A percentile compares a stretch with the other conserved stretches of the same genome.
phyloP scores from a whole-genome alignment of 2,797 vertebrate species.

The Chromis chromis region DNA sequence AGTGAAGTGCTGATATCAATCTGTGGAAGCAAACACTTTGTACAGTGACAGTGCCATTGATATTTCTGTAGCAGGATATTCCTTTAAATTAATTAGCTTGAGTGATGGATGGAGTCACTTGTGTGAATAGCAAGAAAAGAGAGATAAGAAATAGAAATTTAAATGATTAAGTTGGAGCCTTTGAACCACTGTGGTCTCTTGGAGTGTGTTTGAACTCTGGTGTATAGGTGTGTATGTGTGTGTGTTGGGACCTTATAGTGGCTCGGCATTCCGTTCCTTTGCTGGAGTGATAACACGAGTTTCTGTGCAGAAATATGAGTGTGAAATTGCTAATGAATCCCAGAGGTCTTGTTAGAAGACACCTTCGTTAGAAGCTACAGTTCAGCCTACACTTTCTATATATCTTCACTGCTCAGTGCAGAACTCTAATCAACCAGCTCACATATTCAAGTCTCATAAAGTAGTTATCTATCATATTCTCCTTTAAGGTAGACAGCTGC shows the following conservation, averaged over 20 bases:
- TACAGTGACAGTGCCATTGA: background rate
- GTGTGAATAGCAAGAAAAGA: constrained; percentile 7
- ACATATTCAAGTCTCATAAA: constrained; percentile 1
- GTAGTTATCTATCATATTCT: background rate
- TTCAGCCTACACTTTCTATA: constrained; percentile 17
- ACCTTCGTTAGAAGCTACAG: constrained; percentile 11
- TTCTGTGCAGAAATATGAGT: constrained; percentile 30
- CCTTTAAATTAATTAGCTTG: constrained; percentile 9
- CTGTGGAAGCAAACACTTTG: constrained; percentile 27
- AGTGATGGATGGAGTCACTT: constrained; percentile 8
- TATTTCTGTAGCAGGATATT: constrained; percentile 4
- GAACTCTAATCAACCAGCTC: constrained; percentile 17
- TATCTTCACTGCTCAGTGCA: constrained; percentile 1
- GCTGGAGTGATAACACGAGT: constrained; percentile 17
- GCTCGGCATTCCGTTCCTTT: background rate
- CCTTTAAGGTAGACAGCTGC: background rate
- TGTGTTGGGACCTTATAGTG: background rate
- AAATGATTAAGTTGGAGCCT: constrained; percentile 9
- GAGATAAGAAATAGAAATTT: background rate
- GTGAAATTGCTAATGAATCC: constrained; percentile 57
- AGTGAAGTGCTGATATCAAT: constrained; percentile 40
- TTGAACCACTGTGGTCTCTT: background rate
- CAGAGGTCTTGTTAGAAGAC: constrained; percentile 45
- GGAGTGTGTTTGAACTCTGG: background rate
- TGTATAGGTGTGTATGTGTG: background rate